phyloP scores from a whole-genome alignment of 2,113 vertebrate species.

The Myotis lucifugus region DNA sequence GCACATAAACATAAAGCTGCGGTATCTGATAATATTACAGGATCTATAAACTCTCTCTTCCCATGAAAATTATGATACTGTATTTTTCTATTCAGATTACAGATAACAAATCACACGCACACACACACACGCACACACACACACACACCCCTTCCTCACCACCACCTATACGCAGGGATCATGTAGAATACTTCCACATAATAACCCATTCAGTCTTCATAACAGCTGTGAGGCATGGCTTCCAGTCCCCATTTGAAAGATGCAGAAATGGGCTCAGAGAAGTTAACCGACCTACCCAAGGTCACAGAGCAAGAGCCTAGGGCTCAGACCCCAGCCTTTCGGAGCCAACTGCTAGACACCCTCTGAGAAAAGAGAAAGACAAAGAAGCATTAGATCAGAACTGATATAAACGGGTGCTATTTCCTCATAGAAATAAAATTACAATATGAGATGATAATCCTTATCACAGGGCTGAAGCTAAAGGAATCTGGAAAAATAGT shows the following conservation, averaged over 20 bases:
- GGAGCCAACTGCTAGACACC: not conserved
- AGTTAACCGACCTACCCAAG: no score
- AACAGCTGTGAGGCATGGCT: not conserved
- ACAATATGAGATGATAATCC: not conserved
- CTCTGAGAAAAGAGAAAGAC: not conserved
- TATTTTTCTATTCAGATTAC: not conserved
- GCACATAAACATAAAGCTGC: not conserved
- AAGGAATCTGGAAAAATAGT: slow-evolving; percentile 11
- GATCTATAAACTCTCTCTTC: not conserved
- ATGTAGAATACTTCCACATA: not conserved
- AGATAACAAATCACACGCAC: not conserved
- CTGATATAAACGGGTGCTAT: not conserved
- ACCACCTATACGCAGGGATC: not conserved
- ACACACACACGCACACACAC: not conserved
- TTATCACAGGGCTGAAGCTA: not conserved
- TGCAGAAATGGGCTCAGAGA: no score
- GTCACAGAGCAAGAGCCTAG: not conserved
- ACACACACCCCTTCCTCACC: not conserved
- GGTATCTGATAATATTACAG: not conserved
- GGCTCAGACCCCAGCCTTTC: not conserved
- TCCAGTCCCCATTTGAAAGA: no score
- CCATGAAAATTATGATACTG: not conserved
- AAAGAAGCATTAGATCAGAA: not conserved
- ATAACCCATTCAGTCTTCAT: not conserved
- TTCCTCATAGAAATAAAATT: slow-evolving; percentile 50